Evolutionary conservation across 2,888 invertebrate species (phyloP).

Genomic region (Microplitis deprimator): DNA sequence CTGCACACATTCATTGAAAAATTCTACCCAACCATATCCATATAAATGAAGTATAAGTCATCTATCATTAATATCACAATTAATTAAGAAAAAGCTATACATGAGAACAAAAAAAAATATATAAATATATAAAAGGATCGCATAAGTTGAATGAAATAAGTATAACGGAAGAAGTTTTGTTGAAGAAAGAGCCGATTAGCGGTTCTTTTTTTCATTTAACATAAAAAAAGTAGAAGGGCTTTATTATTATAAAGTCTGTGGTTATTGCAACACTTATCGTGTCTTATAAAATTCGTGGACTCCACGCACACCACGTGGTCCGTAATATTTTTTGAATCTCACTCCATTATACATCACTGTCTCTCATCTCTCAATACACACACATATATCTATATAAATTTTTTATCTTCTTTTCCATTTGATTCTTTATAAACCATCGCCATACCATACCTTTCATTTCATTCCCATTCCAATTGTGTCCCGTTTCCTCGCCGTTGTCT

Average conservation of each 20-base stretch:
- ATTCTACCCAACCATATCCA: too few relatives aligned
- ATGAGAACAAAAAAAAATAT: neutral
- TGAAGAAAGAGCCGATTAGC: slow-evolving; percentile 1
- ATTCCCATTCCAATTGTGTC: slow-evolving; percentile 12
- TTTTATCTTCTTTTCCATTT: slow-evolving; percentile 14
- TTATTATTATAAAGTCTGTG: neutral
- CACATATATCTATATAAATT: neutral
- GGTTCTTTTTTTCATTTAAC: neutral
- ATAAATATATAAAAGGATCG: neutral
- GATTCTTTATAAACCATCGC: neutral
- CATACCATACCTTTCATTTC: slow-evolving; percentile 8
- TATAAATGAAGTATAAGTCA: too few relatives aligned
- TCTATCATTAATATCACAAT: neutral
- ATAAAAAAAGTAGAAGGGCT: neutral
- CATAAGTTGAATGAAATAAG: neutral
- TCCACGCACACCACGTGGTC: slow-evolving; percentile 1
- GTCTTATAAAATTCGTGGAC: neutral
- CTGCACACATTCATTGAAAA: too few relatives aligned
- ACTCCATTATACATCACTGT: slow-evolving; percentile 1
- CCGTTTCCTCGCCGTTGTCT: slow-evolving; percentile 8
- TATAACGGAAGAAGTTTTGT: slow-evolving; percentile 1
- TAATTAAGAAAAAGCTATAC: neutral
- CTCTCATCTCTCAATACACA: neutral
- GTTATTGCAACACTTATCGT: slow-evolving; percentile 1
- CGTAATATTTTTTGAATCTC: neutral